Base-by-base conservation (phyloP, 2,888 invertebrate species). In the Colletes collaris region DNA sequence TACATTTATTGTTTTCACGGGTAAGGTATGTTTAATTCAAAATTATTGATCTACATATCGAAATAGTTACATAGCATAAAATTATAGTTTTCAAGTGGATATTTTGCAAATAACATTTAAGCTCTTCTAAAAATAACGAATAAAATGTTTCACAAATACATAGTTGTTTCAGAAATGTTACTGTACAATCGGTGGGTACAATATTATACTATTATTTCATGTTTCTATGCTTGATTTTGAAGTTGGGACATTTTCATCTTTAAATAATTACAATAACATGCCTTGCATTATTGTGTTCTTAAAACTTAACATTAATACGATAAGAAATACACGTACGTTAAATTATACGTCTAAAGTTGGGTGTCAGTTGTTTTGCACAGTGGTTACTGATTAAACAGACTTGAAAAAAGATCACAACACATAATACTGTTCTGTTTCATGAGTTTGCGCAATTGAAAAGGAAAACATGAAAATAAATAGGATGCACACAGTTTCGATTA, bases 381-480 rank as follows among this genome's bases (percentile, higher is more conserved):
- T 40, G 56, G 52, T 69, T 70, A 65, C 4, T 52, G 63, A 44
- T 60, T 62, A 46, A 63, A 8, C 56, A 68, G 68, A 52, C 65
- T 85, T 78, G 68, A 69, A 68, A 80, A 40, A 6, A 86, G 82
- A 89, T 89, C 89, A 90, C 89, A 90, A 87, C 76, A 65, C 66
- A 81, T 90, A 90, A 90, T 90, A 90, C 89, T 90, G 90, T 75
- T 89, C 81, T 80, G 84, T 89, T 86, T 81, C 73, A 71, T 65
- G 44, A 71, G 67, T 37, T 53, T 62, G 35, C 40, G 58, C 53
- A 74, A 66, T 65, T 27, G 64, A 50, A 76, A 70, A 66, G 55
- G 62, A 69, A 76, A 59, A 70, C 63, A 72, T 16, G 79, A 62
- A 66, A 72, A 60, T 50, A 65, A 53, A 27, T 53, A 37, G 49